phyloP scores from a whole-genome alignment of 2,888 invertebrate species.

The Melolontha melolontha region DNA sequence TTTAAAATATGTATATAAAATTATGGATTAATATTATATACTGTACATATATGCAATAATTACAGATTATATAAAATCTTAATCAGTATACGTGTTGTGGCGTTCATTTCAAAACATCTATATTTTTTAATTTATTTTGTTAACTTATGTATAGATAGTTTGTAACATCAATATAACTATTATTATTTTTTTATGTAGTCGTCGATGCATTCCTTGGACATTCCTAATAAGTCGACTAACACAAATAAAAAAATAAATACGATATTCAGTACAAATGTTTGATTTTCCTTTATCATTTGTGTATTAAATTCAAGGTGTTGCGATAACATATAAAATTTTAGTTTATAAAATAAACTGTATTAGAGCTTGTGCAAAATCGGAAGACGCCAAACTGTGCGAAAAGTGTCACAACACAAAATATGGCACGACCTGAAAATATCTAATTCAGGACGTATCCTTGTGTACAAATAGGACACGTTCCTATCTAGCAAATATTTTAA shows the following conservation, averaged over 20 bases:
- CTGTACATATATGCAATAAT: constrained; percentile 4
- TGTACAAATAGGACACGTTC: no score
- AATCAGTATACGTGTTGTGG: neutral
- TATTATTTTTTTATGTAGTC: no score
- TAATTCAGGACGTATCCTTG: no score
- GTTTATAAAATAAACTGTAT: no score
- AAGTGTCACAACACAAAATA: no score
- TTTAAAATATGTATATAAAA: constrained; percentile 2
- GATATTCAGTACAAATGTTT: neutral
- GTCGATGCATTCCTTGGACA: constrained; percentile 9
- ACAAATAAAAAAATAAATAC: neutral
- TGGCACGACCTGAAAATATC: no score
- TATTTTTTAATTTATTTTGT: constrained; percentile 21
- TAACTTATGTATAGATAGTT: constrained; percentile 23
- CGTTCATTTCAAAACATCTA: neutral
- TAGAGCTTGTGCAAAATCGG: no score
- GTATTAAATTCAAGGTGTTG: neutral
- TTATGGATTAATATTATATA: constrained; percentile 11
- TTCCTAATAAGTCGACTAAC: constrained; percentile 7
- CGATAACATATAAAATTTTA: no score
- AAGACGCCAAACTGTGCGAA: no score
- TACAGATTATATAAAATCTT: constrained; percentile 2
- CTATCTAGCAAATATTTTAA: no score
- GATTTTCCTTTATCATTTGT: constrained; percentile 5
- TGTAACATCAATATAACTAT: neutral